A percentile compares a stretch with the other conserved stretches of the same genome.
phyloP scores from a whole-genome alignment of 2,113 vertebrate genomes.

The Ceratotherium simum region DNA sequence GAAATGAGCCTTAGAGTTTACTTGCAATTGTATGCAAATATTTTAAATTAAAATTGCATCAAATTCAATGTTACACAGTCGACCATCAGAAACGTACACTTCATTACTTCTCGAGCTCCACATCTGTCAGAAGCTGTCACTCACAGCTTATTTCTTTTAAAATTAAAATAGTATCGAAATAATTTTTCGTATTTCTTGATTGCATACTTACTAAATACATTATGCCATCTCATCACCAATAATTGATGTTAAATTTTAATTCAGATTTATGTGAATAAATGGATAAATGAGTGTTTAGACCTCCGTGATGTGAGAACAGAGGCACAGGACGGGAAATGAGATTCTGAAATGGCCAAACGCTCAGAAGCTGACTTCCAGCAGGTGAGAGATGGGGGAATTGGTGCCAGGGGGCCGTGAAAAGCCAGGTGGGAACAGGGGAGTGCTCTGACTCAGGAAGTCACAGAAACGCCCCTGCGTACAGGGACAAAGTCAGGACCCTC shows the following conservation, averaged over 20 bases:
- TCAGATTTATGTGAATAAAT: neutral
- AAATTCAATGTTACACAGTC: neutral
- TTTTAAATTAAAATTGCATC: neutral
- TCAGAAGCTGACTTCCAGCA: no score
- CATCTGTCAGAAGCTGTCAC: neutral
- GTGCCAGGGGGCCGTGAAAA: no score
- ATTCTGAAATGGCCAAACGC: no score
- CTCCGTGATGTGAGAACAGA: neutral
- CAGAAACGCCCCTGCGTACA: no score
- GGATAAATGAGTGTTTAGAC: neutral
- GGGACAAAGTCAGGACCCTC: no score
- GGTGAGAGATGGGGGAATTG: no score
- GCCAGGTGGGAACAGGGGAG: no score
- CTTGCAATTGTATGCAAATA: neutral
- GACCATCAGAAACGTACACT: neutral
- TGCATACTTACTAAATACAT: neutral
- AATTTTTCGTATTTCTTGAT: neutral
- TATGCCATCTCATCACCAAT: neutral
- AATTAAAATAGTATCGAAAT: neutral
- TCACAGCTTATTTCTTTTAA: neutral
- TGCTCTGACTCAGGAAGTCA: no score
- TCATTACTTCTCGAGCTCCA: neutral
- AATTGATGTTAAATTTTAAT: neutral
- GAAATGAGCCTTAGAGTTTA: neutral
- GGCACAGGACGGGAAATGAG: no score